Base-by-base conservation (phyloP, 2,113 vertebrate genomes). In the Cottus gobio region DNA sequence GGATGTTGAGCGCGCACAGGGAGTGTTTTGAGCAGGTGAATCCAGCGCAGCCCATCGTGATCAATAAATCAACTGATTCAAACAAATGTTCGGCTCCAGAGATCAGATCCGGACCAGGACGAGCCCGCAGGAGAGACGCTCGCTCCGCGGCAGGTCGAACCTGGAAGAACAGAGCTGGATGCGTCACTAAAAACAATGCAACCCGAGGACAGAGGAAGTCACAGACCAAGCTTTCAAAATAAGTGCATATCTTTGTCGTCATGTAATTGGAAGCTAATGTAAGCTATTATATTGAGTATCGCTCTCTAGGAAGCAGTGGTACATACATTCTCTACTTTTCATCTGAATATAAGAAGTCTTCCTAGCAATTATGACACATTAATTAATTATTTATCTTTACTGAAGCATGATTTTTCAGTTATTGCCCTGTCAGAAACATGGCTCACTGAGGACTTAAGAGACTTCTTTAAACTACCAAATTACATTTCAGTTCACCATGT, bases 1-100 rank as follows among this genome's bases (percentile, higher is more conserved):
- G 93, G 92, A 95, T 94, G 92, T 95, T 95, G 86, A 95, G 91
- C 54, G 89, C 94, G 42, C 94, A 94, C 57, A 95, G 92, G 42
- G 76, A 90, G 73, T 94, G 93, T 71, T 93, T 95, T 79, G 94
- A 94, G 90, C 94, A 95, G 92, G 93, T 93, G 83, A 95, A 95
- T 66, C 93, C 94, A n/a, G 86, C 84, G 84, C 92, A 95, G 65
- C 87, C 84, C 94, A 95, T 95, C 56, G 72, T 69, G 28, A 2
- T 22, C n/a, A 26, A 12, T 10, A 2, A 54, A 57, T 3, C 31
- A 20, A 61, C 16, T 7, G 13, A 28, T 28, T 22, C 7, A 26
- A 28, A 28, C 4, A 1, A 68, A 71, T 3, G 8, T 5, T 57
- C 10, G 2, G 16, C 24, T 58, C 37, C 7, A 30, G 37, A 54